These are phyloP conservation scores for Melanostoma scalare DNA, from an alignment of 2,888 invertebrate genomes.

Conservation along the genomic window DNA sequence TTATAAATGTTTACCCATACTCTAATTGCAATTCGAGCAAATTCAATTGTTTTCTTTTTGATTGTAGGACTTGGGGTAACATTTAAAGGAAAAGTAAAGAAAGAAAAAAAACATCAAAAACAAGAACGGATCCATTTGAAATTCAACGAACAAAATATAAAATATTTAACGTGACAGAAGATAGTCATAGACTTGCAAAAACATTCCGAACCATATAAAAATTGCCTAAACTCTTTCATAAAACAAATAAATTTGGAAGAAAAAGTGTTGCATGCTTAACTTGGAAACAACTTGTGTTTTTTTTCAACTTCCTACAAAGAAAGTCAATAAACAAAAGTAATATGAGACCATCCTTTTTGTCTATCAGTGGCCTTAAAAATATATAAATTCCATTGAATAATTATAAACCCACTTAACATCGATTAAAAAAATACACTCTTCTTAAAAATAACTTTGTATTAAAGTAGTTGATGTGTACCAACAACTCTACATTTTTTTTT, in stretches of 20 bases:
- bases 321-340: constrained; percentile 42
- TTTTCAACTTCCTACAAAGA: constrained; percentile 28
- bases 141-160: constrained; percentile 47
- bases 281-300: constrained; percentile 51
- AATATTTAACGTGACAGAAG: constrained; percentile 22
- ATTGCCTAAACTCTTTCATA: constrained; percentile 38
- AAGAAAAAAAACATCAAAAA: constrained; percentile 48
- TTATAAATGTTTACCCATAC: neutral
- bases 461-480: constrained; percentile 55
- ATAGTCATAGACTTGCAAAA: constrained; percentile 64
- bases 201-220: constrained; percentile 68
- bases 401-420: constrained; percentile 67
- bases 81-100: constrained; percentile 39
- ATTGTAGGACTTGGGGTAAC: constrained; percentile 24
- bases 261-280: constrained; percentile 67
- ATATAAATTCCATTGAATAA: constrained; percentile 27
- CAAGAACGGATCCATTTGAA: constrained; percentile 44
- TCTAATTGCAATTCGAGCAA: no score
- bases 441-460: constrained; percentile 33
- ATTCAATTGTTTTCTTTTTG: neutral
- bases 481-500: constrained; percentile 58
- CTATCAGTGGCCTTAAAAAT: neutral
- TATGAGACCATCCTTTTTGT: constrained; percentile 30
- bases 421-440: constrained; percentile 54
- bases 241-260: constrained; percentile 45